Evolutionary conservation across 2,797 vertebrate species (phyloP), one percentile per base, ranked within the genome.

Genomic region (Tenualosa ilisha): DNA sequence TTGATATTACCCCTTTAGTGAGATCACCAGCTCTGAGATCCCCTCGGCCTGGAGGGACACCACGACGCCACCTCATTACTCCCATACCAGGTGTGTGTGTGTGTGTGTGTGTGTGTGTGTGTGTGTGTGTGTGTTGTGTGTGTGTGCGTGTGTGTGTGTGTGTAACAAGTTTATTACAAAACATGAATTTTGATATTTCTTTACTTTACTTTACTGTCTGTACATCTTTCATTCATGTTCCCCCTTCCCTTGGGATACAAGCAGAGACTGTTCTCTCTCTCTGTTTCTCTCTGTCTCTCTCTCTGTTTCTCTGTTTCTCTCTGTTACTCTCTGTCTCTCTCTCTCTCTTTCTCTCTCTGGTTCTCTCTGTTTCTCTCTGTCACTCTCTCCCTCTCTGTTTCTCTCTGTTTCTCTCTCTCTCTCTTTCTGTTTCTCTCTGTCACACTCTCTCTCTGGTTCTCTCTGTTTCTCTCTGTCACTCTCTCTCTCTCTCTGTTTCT

Each of bases 11-110:
- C 43, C 88, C 50, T 7, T 20, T 89, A 99, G 98, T 94, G 22
- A 93, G 92, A 43, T 97, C 97, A 11, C 96, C 97, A 61, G 96
- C 95, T 83, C 95, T 98, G 84, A 95, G 97, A 63, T 96, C 97
- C 0, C 93, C 97, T 89, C 94, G 93, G 82, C 95, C 94, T 0
- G 93, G 96, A 0, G 92, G 93, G 8, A 95, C 96, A 3, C 97
- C 98, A 46, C 96, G 95, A 65, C 97, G 97, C 85, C 97, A 98
- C 91, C 97, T 99, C 92, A 96, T 99, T 94, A 98, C 97, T 26
- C 97, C 98, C 26, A 93, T 99, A 92, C 98, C 97, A 95, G 98
- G 98, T 97, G 94, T 91, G 82, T 51, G 51, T 63, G 46, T 83
- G 68, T 83, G 82, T 85, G 61, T 85, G 85, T 84, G 46, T 56